phyloP scores from a whole-genome alignment of 2,797 vertebrate genomes.

The Sphenodon punctatus region DNA sequence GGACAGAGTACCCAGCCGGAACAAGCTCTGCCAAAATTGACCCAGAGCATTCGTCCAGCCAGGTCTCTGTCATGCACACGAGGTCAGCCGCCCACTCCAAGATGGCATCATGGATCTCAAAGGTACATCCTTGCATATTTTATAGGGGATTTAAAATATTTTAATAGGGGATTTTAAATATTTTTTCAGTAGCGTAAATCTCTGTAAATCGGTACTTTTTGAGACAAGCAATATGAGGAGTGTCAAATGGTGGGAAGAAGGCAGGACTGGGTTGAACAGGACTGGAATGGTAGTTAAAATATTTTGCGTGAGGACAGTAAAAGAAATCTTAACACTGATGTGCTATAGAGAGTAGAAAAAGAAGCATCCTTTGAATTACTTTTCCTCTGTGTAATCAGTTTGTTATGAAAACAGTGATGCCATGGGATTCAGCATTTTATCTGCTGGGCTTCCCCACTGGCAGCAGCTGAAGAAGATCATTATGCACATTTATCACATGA shows the following conservation, averaged over 20 bases:
- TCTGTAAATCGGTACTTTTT: not conserved
- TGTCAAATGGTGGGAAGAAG: not conserved
- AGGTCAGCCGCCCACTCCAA: too few relatives aligned
- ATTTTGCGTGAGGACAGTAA: conserved; percentile 37
- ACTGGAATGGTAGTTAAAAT: conserved; percentile 18
- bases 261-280: conserved; percentile 12
- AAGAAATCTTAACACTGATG: conserved; percentile 51
- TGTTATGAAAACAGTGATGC: conserved; percentile 56
- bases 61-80: too few relatives aligned
- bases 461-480: conserved; percentile 74
- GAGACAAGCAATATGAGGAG: not conserved
- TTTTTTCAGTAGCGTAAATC: not conserved
- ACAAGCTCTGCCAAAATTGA: too few relatives aligned
- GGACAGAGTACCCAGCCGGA: too few relatives aligned
- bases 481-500: conserved; percentile 74
- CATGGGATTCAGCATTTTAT: conserved; percentile 63
- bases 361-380: conserved; percentile 50
- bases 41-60: too few relatives aligned
- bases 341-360: conserved; percentile 49
- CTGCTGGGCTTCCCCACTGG: conserved; percentile 71
- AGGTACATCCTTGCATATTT: too few relatives aligned
- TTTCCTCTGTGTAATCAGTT: conserved; percentile 58
- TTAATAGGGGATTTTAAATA: too few relatives aligned
- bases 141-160: too few relatives aligned
- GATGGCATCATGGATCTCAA: too few relatives aligned